Percentiles rank a stretch among this genome's conserved stretches.
Evolutionary conservation across 2,797 vertebrate genomes (phyloP).

Genomic region (Syngnathus acus): DNA sequence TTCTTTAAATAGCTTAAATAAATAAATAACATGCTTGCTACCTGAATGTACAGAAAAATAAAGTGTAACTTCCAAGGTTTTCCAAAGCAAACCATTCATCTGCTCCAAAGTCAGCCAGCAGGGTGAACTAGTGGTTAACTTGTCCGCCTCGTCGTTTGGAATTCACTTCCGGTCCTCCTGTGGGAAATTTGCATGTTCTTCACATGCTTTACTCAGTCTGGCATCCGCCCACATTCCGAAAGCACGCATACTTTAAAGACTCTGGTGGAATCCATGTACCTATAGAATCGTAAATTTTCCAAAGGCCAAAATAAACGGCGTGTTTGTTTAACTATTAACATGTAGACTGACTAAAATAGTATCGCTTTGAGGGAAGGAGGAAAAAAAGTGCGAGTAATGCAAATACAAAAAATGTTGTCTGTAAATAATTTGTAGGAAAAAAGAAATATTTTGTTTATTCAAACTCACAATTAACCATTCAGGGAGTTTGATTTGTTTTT

Average conservation of each 20-base stretch:
- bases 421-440: background rate
- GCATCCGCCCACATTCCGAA: background rate
- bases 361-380: no score
- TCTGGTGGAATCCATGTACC: no score
- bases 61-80: background rate
- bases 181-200: background rate
- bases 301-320: no score
- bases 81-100: background rate
- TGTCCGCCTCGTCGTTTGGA: background rate
- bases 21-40: background rate
- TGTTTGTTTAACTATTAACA: no score
- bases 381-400: no score
- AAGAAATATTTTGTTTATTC: background rate
- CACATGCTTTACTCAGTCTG: background rate
- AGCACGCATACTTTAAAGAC: background rate
- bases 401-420: no score
- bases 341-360: no score
- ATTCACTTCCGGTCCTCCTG: background rate
- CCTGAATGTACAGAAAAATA: background rate
- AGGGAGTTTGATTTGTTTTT: no score
- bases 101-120: background rate
- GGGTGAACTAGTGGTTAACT: background rate
- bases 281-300: no score
- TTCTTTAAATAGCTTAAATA: background rate
- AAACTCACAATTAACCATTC: background rate